Base-by-base conservation (phyloP, 2,888 invertebrate genomes). In the Drosophila barbarae region DNA sequence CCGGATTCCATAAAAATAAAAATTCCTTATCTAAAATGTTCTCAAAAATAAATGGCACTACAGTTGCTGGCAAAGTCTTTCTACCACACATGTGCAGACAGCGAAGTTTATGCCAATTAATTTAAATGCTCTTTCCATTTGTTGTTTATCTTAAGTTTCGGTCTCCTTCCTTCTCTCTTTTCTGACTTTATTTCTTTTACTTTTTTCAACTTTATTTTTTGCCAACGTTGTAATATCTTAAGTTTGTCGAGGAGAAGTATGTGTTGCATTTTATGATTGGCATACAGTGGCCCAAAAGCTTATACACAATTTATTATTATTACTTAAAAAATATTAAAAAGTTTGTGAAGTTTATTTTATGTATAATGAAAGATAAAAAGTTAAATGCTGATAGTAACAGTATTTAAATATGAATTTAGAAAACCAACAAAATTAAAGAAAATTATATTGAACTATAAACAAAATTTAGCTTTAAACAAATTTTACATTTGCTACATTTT, bases 131-230 rank as follows among this genome's bases (percentile, higher is more conserved):
- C 56, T 49, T 69, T 66, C 69, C 55, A 67, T 63, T 71, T 71
- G 64, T 64, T 72, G 67, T 74, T 71, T 79, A 66, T 69, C 72
- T 69, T 55, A 68, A 79, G 80, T 79, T 76, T 70, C 30, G 15
- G 30, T 39, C 32, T 15, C 38, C 49, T 52, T 26, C 47, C 47
- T 41, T 36, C 21, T 41, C 34, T 9, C 32, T 34, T 41, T 39
- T 56, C 39, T 38, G 49, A 26, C 39, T 69, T 44, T 36, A 32
- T 61, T 51, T 51, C 30, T 2, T 21, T 1, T 60, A 69, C 59
- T 74, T 72, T 72, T 56, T 57, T 36, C 41, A 71, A 73, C 66
- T 56, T 57, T n/a, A 15, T 58, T 50, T 56, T 66, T 38, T 65
- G 52, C 23, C 52, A 53, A 39, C 30, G n/a, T 15, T 28, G 47